Evolutionary conservation across 2,888 invertebrate genomes (phyloP), one percentile per base, ranked within the genome.

Genomic region (Eretmocerus hayati): DNA sequence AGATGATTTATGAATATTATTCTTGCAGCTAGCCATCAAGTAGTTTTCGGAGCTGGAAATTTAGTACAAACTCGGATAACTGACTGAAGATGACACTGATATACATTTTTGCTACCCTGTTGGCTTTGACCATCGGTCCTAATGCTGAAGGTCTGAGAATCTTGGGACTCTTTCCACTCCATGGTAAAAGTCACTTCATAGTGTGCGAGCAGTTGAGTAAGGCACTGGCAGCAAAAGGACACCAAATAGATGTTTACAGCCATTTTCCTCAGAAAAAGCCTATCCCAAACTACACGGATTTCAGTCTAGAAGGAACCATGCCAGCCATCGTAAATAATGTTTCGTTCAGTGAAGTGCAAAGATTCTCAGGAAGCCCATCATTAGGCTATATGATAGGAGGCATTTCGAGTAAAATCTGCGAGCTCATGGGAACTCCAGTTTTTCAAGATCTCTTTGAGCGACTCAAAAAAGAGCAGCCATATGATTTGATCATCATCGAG

Each of bases 131-230:
- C n/a, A n/a, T n/a, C n/a, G n/a, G n/a, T n/a, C n/a, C n/a, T n/a
- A n/a, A n/a, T n/a, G n/a, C n/a, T n/a, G 64, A 70, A 4, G 60
- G 59, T 0, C 66, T 73, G 0, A 67, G 69, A 48, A 77, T 78
- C 50, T 62, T 78, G 11, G 76, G 72, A 0, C 22, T 75, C 0
- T 76, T 74, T 45, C 69, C 74, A 0, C 64, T 75, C 50, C 71
- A 74, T 5, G 74, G 73, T 1, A 75, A 66, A 49, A 77, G 77
- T 42, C 78, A 78, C 47, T 75, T 69, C 41, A 64, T 72, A 48
- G 74, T 76, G 67, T 66, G 65, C 31, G 70, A 68, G 31, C 60
- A 69, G 0, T 47, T 78, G 22, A 67, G 75, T 38, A 67, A 67
- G 38, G 72, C 68, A 16, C 64, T 79, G 2, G 66, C 75, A 1